Evolutionary conservation across 2,113 vertebrate species (phyloP), one percentile per base, ranked within the genome.

Genomic region (Tragelaphus scriptus): DNA sequence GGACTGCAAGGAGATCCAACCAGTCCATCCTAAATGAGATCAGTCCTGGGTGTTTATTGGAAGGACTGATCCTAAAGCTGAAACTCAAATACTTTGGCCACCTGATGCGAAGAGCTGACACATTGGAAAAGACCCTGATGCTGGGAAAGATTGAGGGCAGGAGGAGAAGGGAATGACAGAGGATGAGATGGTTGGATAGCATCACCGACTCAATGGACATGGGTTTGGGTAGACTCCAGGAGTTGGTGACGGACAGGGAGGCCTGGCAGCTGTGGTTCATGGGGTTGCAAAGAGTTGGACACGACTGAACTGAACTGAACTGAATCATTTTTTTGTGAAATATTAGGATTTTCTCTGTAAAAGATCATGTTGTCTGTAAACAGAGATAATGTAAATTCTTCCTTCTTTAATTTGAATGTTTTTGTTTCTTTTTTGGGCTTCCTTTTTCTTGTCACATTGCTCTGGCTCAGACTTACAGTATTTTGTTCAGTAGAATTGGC

Each of bases 381-480:
- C 28, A 79, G 32, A 88, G 9, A 79, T 77, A 44, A 56, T 91
- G 75, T 93, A 49, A 55, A 40, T 84, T 90, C 21, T 97, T 79
- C 28, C 23, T 87, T 86, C 40, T 79, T 32, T 7, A 49, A 15
- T 77, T 92, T 80, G 55, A 47, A 32, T 77, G 5, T n/a, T 56
- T 68, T 90, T 79, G 30, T 17, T 87, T 26, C 17, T 36, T 44
- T 77, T 44, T 77, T 26, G 71, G 71, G 40, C 6, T 2, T 82
- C 15, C 23, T n/a, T 84, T 94, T 56, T 85, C 56, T 92, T 94
- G 58, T 51, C 44, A 87, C 59, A 49, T 87, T 91, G 36, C 36
- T 94, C 26, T 90, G 80, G 17, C 36, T 94, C 14, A 79, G 25
- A 63, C 32, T 55, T 93, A 36, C 7, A 91, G 11, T 71, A 63